A percentile compares a stretch with the other conserved stretches of the same genome.
These are phyloP conservation scores for Perdita meconis DNA, from an alignment of 2,888 invertebrate genomes.

Conservation along the genomic window DNA sequence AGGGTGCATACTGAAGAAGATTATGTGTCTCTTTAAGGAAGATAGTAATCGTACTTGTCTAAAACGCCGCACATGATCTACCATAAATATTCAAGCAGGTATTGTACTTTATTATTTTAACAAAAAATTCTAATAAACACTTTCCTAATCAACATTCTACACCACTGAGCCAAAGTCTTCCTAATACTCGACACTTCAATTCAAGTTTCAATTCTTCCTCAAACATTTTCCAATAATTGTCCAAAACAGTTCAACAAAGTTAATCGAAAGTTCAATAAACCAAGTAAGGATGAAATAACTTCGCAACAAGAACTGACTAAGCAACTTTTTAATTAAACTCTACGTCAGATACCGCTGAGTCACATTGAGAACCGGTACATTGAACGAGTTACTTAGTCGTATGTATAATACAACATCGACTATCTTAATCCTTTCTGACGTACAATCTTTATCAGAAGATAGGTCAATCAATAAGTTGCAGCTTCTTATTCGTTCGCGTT, in stretches of 20 bases:
- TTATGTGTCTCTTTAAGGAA: not conserved
- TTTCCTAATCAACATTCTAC: no score
- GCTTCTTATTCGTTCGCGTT: not conserved
- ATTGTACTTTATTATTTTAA: no score
- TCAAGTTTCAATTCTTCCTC: no score
- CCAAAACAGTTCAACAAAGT: no score
- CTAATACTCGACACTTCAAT: no score
- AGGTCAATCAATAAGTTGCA: not conserved
- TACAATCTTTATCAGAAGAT: not conserved
- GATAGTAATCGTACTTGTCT: no score
- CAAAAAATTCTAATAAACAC: no score
- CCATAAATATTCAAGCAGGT: no score
- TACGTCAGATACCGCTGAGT: not conserved
- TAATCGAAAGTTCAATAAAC: no score
- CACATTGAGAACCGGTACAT: not conserved
- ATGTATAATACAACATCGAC: not conserved
- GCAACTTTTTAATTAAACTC: not conserved
- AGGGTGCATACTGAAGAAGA: constrained; percentile 1
- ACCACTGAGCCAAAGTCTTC: no score
- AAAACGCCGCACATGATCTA: no score
- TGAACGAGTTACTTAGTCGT: not conserved
- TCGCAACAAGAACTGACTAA: not conserved
- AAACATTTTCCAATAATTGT: no score
- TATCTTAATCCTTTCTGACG: not conserved
- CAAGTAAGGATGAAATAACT: not conserved